Evolutionary conservation across 2,888 invertebrate genomes (phyloP), one percentile per base, ranked within the genome.

Genomic region (Dolomedes plantarius): DNA sequence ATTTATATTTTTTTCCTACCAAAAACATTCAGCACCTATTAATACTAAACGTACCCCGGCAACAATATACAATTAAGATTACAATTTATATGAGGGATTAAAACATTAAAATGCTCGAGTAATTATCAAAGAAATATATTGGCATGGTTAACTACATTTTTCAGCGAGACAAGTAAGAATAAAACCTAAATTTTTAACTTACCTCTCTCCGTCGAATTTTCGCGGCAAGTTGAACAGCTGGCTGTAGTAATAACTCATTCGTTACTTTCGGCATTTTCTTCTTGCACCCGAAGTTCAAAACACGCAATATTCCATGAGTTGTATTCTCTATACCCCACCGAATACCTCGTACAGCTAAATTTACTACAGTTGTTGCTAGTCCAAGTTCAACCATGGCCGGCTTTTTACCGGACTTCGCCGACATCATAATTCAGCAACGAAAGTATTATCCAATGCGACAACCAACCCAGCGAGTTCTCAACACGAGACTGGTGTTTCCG

Each of bases 131-230:
- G n/a, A n/a, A n/a, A n/a, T n/a, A n/a, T n/a, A n/a, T n/a, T n/a
- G n/a, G n/a, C n/a, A n/a, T n/a, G n/a, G n/a, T n/a, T n/a, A n/a
- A n/a, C n/a, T n/a, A n/a, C n/a, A n/a, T n/a, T n/a, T n/a, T n/a
- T n/a, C n/a, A n/a, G n/a, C n/a, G n/a, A n/a, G n/a, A n/a, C n/a
- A n/a, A n/a, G n/a, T n/a, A n/a, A n/a, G n/a, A 36, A 9, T 5
- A n/a, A 36, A 36, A 36, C 36, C 7, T 9, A 46, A 6, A 2
- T 2, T 16, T 6, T 2, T 2, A 46, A 23, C 88, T 88, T 88
- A 91, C 91, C 90, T 92, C 89, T 83, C 90, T 90, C 13, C 88
- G 88, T 67, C 91, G 89, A 36, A 92, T 92, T 87, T 90, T 90
- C 29, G 89, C 89, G 0, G 91, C 90, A 19, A 92, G 89, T 28